These are phyloP conservation scores for Ashinkailepas kermadecensis DNA, from an alignment of 2,888 invertebrate species.

Conservation along the genomic window DNA sequence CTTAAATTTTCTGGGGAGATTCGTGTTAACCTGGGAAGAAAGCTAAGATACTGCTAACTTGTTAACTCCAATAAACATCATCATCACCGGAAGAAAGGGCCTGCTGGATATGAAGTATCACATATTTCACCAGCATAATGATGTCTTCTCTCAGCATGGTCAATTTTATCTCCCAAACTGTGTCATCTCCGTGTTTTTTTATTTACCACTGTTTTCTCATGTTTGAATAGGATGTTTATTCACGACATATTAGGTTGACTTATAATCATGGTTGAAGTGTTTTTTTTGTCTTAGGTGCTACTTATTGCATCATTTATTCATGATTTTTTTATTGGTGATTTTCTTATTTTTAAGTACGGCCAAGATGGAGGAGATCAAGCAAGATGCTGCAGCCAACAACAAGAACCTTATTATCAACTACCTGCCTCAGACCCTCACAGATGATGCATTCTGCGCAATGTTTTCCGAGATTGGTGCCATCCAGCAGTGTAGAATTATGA, in stretches of 20 bases:
- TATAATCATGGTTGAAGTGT: constrained; percentile 34
- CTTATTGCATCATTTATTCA: background rate
- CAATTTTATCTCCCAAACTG: background rate
- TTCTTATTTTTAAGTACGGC: constrained; percentile 8
- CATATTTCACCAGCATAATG: background rate
- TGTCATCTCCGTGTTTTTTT: background rate
- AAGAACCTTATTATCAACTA: constrained; percentile 93
- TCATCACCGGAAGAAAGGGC: no score
- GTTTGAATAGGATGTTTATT: background rate
- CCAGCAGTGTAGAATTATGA: constrained; percentile 84
- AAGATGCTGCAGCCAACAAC: constrained; percentile 33
- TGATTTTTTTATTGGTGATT: background rate
- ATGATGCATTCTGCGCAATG: constrained; percentile 79
- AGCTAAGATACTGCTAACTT: no score
- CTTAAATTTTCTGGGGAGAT: no score
- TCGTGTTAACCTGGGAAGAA: no score
- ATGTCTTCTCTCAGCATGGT: no score
- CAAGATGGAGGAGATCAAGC: constrained; percentile 18
- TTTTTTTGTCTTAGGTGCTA: background rate
- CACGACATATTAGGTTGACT: background rate
- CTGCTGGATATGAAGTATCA: background rate
- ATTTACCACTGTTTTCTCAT: background rate
- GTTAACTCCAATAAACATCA: no score
- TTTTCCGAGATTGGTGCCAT: constrained; percentile 82
- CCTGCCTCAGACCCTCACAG: constrained; percentile 86